These are phyloP conservation scores for Poeciliopsis presidionis DNA, from an alignment of 2,797 vertebrate species.

Conservation along the genomic window DNA sequence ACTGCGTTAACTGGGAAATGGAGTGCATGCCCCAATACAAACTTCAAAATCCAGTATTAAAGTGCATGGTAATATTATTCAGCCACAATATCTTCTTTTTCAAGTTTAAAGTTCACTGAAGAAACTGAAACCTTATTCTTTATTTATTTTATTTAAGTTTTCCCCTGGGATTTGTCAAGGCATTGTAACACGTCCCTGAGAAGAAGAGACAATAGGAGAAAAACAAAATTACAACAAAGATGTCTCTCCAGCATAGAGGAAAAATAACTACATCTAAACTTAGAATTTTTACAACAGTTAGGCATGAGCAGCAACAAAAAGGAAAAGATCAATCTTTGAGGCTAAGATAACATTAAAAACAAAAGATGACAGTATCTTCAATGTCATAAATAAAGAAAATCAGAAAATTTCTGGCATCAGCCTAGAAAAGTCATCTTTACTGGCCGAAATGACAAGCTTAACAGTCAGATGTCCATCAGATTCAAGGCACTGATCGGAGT, in stretches of 20 bases:
- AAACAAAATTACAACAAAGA: constrained; percentile 27
- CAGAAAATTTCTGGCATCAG: background rate
- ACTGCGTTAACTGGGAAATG: background rate
- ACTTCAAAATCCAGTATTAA: background rate
- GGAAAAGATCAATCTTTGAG: constrained; percentile 4
- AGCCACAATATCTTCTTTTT: background rate
- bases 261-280: constrained; percentile 38
- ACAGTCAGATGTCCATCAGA: background rate
- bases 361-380: background rate
- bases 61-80: background rate
- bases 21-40: background rate
- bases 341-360: constrained; percentile 43
- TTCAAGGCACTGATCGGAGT: constrained; percentile 1
- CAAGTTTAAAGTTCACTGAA: background rate
- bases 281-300: background rate
- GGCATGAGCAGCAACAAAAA: background rate
- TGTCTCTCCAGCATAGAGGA: constrained; percentile 18
- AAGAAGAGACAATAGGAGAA: constrained; percentile 30
- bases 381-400: background rate
- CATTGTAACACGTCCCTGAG: constrained; percentile 56
- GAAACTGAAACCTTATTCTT: background rate
- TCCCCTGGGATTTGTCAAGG: constrained; percentile 49
- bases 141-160: constrained; percentile 25
- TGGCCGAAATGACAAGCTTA: constrained; percentile 4
- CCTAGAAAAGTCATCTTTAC: background rate